These are phyloP conservation scores for Puma concolor DNA, from an alignment of 2,113 vertebrate species.

Conservation along the genomic window DNA sequence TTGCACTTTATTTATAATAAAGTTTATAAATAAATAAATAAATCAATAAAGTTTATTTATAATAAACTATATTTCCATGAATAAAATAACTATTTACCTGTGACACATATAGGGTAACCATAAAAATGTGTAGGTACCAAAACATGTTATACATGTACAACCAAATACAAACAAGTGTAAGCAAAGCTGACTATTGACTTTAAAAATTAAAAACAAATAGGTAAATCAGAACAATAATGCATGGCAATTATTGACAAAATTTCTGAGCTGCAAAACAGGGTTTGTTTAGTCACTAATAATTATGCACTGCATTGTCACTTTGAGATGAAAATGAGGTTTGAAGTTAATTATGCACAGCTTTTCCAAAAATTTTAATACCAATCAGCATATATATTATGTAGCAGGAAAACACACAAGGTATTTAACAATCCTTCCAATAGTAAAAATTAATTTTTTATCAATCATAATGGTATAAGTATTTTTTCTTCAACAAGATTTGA, in stretches of 20 bases:
- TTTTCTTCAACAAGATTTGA: constrained; percentile 14
- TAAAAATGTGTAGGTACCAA: background rate
- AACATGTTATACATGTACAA: background rate
- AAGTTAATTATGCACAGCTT: background rate
- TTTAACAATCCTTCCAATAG: background rate
- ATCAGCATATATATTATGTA: background rate
- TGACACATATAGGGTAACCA: background rate
- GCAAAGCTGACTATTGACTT: background rate
- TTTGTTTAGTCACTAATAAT: background rate
- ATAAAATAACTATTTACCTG: background rate
- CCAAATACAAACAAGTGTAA: background rate
- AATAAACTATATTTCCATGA: background rate
- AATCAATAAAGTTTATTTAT: background rate
- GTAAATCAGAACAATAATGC: background rate
- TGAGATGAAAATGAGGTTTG: background rate
- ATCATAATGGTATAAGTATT: background rate
- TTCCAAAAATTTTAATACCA: background rate
- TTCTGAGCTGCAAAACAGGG: background rate
- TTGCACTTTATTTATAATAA: background rate
- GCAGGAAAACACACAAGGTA: background rate
- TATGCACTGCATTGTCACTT: background rate
- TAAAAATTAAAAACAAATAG: background rate
- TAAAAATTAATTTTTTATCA: constrained; percentile 41
- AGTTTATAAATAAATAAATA: background rate
- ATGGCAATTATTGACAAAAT: background rate